Evolutionary conservation across 1,140 invertebrate genomes (phyloP).

Genomic region (Rhagoletis zephyria): DNA sequence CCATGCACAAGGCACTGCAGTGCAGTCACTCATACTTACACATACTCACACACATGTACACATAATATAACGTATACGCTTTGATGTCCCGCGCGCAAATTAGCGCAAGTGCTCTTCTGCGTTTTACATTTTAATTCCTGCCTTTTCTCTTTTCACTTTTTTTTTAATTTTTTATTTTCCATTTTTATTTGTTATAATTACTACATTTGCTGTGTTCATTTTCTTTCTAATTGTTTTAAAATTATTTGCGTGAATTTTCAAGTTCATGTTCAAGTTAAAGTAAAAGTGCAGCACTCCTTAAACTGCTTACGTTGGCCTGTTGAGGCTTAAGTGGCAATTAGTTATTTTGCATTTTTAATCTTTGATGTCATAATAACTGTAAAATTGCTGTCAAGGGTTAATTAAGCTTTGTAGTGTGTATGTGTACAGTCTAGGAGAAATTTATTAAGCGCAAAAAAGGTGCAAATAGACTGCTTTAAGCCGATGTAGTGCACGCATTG

Average conservation of each 20-base stretch:
- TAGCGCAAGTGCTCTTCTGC: conserved; percentile 31
- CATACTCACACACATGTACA: background rate
- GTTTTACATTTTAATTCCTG: background rate
- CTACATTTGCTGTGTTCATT: background rate
- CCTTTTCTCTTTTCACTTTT: background rate
- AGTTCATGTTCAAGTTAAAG: conserved; percentile 49
- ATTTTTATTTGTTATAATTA: conserved; percentile 36
- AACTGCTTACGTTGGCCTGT: background rate
- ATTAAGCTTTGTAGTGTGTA: background rate
- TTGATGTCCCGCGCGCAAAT: conserved; percentile 42
- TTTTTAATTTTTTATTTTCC: background rate
- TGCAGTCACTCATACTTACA: background rate
- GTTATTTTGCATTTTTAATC: conserved; percentile 21
- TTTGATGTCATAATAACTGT: background rate
- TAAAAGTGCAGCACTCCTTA: conserved; percentile 17
- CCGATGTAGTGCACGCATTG: too few relatives aligned
- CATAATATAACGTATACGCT: conserved; percentile 19
- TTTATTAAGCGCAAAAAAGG: background rate
- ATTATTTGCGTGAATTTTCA: conserved; percentile 47
- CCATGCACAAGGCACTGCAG: background rate
- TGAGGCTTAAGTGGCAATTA: conserved; percentile 17
- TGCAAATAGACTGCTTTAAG: background rate
- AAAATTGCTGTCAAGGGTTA: background rate
- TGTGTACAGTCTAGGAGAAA: background rate
- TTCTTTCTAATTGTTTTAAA: conserved; percentile 30